Conservation (phyloP, 2,113 vertebrate species). For the Grallaria varia region DNA sequence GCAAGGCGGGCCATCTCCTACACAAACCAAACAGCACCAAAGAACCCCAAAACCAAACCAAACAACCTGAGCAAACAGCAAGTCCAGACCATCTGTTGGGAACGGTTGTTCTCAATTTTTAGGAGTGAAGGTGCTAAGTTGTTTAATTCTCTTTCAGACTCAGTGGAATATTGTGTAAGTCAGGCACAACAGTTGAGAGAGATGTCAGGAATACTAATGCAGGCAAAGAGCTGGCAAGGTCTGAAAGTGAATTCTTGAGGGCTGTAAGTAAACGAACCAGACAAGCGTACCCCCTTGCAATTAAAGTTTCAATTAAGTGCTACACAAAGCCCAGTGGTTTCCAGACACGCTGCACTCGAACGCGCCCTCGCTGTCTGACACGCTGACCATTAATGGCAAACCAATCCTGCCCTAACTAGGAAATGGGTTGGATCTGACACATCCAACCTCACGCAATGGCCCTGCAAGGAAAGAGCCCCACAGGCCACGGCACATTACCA, state of each 20-base stretch:
- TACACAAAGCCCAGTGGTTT: not conserved
- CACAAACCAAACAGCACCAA: not conserved
- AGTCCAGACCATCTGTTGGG: not conserved
- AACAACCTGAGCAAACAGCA: not conserved
- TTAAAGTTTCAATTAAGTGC: conserved; percentile 17
- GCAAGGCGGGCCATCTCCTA: not conserved
- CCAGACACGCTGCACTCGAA: not conserved
- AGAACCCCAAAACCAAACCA: not conserved
- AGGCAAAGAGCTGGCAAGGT: conserved; percentile 25
- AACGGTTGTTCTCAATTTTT: not conserved
- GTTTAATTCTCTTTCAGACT: not conserved
- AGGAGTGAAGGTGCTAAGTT: not conserved
- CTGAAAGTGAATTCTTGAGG: conserved; percentile 24
- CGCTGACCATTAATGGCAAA: not conserved
- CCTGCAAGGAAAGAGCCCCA: not conserved
- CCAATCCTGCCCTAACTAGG: not conserved
- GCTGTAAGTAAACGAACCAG: conserved; percentile 1
- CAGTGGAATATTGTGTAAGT: rapidly evolving
- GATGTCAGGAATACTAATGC: not conserved
- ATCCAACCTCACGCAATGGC: rapidly evolving
- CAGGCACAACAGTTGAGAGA: not conserved
- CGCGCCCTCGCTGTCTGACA: not conserved
- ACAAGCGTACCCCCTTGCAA: not conserved
- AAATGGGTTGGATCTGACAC: not conserved
- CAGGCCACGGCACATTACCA: not conserved